These are phyloP conservation scores for Smutsia temminckii DNA, from an alignment of 2,797 vertebrate species.

Conservation along the genomic window DNA sequence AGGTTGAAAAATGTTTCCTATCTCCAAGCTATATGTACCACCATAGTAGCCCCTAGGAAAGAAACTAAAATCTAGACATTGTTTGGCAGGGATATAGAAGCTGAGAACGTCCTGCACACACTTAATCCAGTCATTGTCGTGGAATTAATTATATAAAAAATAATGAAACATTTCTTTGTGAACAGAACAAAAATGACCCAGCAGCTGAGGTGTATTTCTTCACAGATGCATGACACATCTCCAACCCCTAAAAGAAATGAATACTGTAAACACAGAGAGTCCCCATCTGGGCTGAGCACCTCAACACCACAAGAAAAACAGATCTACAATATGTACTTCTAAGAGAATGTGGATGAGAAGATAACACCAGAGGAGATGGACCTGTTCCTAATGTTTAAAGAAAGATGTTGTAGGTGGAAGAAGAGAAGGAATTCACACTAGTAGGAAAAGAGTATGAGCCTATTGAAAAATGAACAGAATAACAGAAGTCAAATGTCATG, in stretches of 20 bases:
- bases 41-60: neutral
- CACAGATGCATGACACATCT: neutral
- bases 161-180: conserved; percentile 15
- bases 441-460: neutral
- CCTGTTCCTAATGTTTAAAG: conserved; percentile 23
- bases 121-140: conserved; percentile 39
- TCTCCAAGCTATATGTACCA: neutral
- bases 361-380: neutral
- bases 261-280: neutral
- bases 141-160: conserved; percentile 20
- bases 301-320: conserved; percentile 13
- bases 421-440: neutral
- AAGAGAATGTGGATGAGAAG: neutral
- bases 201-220: conserved; percentile 10
- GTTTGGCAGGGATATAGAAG: conserved; percentile 8
- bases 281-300: neutral
- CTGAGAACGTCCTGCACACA: neutral
- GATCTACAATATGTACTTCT: conserved; percentile 13
- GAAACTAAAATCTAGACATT: conserved; percentile 10
- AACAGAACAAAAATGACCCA: conserved; percentile 21
- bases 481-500: neutral
- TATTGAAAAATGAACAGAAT: neutral
- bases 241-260: conserved; percentile 7
- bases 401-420: neutral
- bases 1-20: neutral